Evolutionary conservation across 2,797 vertebrate genomes (phyloP).

Genomic region (Clarias platycephalus): DNA sequence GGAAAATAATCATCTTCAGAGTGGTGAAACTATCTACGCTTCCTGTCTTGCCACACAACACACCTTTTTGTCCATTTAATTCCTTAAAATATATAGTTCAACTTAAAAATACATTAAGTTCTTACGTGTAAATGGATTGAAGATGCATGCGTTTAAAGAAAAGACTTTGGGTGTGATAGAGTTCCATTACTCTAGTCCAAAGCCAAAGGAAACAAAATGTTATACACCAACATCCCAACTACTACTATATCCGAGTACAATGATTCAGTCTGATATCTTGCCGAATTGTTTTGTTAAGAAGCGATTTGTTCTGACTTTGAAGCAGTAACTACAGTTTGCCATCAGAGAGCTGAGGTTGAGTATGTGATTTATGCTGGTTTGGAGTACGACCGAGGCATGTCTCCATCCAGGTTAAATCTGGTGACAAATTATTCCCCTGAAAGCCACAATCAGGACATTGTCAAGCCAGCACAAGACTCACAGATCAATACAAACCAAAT

Average conservation of each 20-base stretch:
- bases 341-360: constrained; percentile 21
- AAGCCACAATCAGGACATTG: constrained; percentile 52
- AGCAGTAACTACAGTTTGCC: constrained; percentile 59
- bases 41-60: background rate
- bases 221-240: background rate
- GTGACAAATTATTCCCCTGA: constrained; percentile 36
- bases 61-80: background rate
- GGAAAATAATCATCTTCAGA: background rate
- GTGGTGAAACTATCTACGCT: background rate
- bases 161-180: background rate
- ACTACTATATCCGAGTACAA: background rate
- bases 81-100: background rate
- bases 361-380: constrained; percentile 37
- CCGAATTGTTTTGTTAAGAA: background rate
- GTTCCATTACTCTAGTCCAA: background rate
- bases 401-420: constrained; percentile 26
- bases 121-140: background rate
- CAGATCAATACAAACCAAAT: constrained; percentile 78
- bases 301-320: background rate
- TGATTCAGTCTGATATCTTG: background rate
- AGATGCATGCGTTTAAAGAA: background rate
- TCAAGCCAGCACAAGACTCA: constrained; percentile 45
- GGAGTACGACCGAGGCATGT: constrained; percentile 7
- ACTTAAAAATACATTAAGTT: background rate
- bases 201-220: background rate